Percentiles rank a stretch among this genome's conserved stretches.
Evolutionary conservation across 1,140 invertebrate genomes (phyloP).

Genomic region (Eurosta solidaginis): DNA sequence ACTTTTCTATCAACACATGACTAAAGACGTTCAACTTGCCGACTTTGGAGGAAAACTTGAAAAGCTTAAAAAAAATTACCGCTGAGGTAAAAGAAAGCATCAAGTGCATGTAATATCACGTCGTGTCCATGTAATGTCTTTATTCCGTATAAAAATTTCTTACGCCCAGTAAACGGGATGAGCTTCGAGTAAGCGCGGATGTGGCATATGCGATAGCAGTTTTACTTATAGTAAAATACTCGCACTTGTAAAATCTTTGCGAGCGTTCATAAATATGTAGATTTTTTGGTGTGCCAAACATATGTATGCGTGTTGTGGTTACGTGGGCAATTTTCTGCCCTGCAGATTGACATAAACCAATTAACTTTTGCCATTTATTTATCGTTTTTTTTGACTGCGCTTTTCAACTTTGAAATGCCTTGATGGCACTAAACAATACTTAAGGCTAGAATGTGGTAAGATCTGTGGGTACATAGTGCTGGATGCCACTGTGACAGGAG

Average conservation of each 20-base stretch:
- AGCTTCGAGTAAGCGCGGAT: neutral
- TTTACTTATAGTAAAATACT: no score
- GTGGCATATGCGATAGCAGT: neutral
- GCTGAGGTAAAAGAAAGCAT: neutral
- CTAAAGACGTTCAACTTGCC: conserved; percentile 8
- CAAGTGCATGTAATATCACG: neutral
- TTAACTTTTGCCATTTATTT: conserved; percentile 55
- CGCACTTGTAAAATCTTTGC: neutral
- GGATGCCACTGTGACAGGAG: neutral
- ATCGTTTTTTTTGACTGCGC: conserved; percentile 33
- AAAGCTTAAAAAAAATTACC: no score
- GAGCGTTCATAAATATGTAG: neutral
- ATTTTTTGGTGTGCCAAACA: no score
- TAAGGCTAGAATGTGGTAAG: neutral
- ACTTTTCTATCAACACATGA: neutral
- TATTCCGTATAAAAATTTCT: conserved; percentile 18
- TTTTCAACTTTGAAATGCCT: conserved; percentile 29
- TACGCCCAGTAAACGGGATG: neutral
- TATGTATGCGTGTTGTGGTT: neutral
- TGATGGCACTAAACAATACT: conserved; percentile 17
- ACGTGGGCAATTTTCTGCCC: conserved; percentile 30
- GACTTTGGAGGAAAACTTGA: no score
- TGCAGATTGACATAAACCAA: conserved; percentile 59
- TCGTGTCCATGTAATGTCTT: conserved; percentile 14
- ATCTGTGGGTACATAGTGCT: neutral